Evolutionary conservation across 2,888 invertebrate genomes (phyloP).

Genomic region (Rosalia funebris): DNA sequence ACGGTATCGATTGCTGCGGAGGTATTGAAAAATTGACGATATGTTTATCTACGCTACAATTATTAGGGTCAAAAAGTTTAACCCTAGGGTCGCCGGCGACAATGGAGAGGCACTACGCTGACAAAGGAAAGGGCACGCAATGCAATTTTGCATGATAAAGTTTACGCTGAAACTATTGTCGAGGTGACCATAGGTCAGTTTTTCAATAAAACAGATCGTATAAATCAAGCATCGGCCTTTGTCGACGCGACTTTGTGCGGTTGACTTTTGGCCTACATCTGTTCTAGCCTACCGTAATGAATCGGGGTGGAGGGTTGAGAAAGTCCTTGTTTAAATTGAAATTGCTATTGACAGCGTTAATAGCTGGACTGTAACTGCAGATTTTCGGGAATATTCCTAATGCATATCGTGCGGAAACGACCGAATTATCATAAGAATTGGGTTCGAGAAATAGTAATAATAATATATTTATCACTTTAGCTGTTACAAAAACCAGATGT

Average conservation of each 20-base stretch:
- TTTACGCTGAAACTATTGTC: slow-evolving; percentile 53
- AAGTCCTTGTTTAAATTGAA: slow-evolving; percentile 21
- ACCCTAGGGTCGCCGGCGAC: slow-evolving; percentile 58
- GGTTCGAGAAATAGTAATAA: neutral
- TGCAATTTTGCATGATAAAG: slow-evolving; percentile 60
- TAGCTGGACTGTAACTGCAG: neutral
- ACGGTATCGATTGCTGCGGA: slow-evolving; percentile 32
- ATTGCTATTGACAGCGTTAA: slow-evolving; percentile 4
- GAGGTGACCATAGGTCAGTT: slow-evolving; percentile 48
- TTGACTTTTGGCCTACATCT: slow-evolving; percentile 65
- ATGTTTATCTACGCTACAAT: slow-evolving; percentile 64
- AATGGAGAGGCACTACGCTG: slow-evolving; percentile 51
- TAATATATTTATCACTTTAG: too few relatives aligned
- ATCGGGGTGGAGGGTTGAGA: slow-evolving; percentile 36
- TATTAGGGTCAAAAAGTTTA: slow-evolving; percentile 63
- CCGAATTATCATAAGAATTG: neutral
- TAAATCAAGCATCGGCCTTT: slow-evolving; percentile 63
- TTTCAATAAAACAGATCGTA: slow-evolving; percentile 59
- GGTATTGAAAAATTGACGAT: slow-evolving; percentile 62
- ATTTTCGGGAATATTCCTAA: neutral
- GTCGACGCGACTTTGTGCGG: slow-evolving; percentile 50
- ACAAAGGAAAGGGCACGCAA: slow-evolving; percentile 56
- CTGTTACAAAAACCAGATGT: too few relatives aligned
- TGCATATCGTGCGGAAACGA: neutral
- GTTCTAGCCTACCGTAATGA: slow-evolving; percentile 58